Conservation (phyloP, 2,113 vertebrate species). For the Myrmecophaga tridactyla region DNA sequence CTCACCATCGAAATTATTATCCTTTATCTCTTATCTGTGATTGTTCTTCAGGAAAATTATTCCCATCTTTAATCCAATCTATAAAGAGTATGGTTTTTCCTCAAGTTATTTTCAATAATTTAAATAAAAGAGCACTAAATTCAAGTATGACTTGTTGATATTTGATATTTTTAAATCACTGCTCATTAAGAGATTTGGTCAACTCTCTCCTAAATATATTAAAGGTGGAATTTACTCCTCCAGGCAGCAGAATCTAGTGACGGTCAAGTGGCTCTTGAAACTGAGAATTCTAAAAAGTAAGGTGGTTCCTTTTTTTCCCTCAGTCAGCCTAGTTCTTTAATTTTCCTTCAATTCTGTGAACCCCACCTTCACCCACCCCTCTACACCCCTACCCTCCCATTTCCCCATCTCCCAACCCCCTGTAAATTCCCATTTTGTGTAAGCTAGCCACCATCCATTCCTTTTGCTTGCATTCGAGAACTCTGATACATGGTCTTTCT, state of each 20-base stretch:
- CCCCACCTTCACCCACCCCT: neutral
- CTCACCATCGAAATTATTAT: neutral
- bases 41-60: conserved; percentile 14
- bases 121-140: conserved; percentile 28
- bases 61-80: conserved; percentile 19
- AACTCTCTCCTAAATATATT: neutral
- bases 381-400: too few species aligned
- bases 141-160: conserved; percentile 18
- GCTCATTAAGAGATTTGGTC: neutral
- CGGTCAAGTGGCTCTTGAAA: neutral
- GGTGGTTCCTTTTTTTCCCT: neutral
- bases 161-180: conserved; percentile 36
- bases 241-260: neutral
- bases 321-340: neutral
- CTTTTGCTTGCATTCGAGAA: too few species aligned
- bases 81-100: conserved; percentile 6
- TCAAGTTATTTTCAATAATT: conserved; percentile 56
- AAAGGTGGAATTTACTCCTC: too few species aligned
- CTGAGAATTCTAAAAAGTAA: neutral
- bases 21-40: neutral
- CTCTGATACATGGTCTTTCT: too few species aligned
- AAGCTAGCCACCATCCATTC: neutral
- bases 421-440: neutral
- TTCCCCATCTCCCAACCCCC: neutral
- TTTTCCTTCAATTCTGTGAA: neutral